Base-by-base conservation (phyloP, 2,888 invertebrate genomes). In the Drosophila limbata region DNA sequence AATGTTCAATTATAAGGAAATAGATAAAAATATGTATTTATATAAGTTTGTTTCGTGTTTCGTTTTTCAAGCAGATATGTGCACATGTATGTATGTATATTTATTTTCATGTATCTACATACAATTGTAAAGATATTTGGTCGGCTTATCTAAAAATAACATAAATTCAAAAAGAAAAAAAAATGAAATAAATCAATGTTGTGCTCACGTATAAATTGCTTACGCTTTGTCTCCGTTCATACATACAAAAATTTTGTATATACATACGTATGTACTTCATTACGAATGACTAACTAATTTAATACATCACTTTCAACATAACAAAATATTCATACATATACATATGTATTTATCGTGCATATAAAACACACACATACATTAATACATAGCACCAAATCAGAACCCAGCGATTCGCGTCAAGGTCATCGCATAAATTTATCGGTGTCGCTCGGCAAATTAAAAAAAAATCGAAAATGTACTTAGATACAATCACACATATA, bases 351-450 rank as follows among this genome's bases (percentile, higher is more conserved):
- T 28, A 28, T 28, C 28, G 28, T 6, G 8, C 28, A 28, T 2
- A 28, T 28, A 28, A 28, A 8, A 8, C 28, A 28, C 28, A 28
- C 8, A 28, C 28, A 25, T 25, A 19, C 17, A 35, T 0, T 17
- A 45, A 47, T 39, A 40, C 17, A 35, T 17, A 50, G 25, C 35
- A 51, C 17, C 39, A 66, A 68, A 57, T 68, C 72, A 56, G 21
- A 63, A 42, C 37, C 15, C 53, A 59, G 39, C 55, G 39, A 53
- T 28, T 56, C 44, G 50, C 65, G 42, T 76, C 77, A 76, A 73
- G 73, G 76, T 77, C 77, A 76, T 13, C 55, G 57, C 61, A 65
- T 55, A 77, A 62, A 50, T 65, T 61, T 77, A 65, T 65, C 59
- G 64, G 45, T 57, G 60, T 70, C 44, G 61, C 55, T 39, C 37